phyloP scores from a whole-genome alignment of 2,888 invertebrate species.

The Cheiracanthium punctorium region DNA sequence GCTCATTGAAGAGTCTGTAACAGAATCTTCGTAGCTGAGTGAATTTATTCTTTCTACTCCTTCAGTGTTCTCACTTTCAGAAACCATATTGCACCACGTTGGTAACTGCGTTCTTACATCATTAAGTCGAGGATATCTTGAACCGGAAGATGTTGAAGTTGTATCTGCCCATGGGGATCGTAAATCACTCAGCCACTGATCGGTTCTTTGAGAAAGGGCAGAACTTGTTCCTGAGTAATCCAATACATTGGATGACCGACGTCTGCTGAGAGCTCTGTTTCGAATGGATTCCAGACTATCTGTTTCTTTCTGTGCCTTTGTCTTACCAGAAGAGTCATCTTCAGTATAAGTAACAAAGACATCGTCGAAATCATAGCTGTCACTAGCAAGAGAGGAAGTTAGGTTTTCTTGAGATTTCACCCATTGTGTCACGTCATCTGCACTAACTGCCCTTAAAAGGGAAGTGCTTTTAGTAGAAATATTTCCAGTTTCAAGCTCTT shows the following conservation, averaged over 20 bases:
- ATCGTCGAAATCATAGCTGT: slow-evolving; percentile 72
- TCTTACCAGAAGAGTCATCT: slow-evolving; percentile 61
- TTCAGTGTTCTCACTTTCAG: slow-evolving; percentile 41
- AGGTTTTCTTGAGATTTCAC: slow-evolving; percentile 70
- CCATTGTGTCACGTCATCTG: slow-evolving; percentile 65
- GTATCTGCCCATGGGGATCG: slow-evolving; percentile 40
- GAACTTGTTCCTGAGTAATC: slow-evolving; percentile 50
- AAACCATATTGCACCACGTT: slow-evolving; percentile 41
- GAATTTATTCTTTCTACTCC: slow-evolving; percentile 22
- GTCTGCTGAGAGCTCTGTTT: slow-evolving; percentile 23
- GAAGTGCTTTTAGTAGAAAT: slow-evolving; percentile 33
- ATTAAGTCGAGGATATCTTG: slow-evolving; percentile 11
- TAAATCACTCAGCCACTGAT: slow-evolving; percentile 39
- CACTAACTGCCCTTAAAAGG: slow-evolving; percentile 54
- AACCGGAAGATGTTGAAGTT: slow-evolving; percentile 34
- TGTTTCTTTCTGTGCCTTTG: slow-evolving; percentile 24
- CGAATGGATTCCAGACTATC: slow-evolving; percentile 40
- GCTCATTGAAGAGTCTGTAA: slow-evolving; percentile 34
- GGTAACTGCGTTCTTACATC: slow-evolving; percentile 56
- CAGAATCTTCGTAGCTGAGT: slow-evolving; percentile 55
- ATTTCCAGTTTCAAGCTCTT: slow-evolving; percentile 23
- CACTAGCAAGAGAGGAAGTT: slow-evolving; percentile 69
- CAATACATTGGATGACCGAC: slow-evolving; percentile 55
- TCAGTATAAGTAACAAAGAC: slow-evolving; percentile 72
- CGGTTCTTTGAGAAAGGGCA: slow-evolving; percentile 37